Conservation (phyloP, 2,888 invertebrate genomes). For the Drosophila gaucha region DNA sequence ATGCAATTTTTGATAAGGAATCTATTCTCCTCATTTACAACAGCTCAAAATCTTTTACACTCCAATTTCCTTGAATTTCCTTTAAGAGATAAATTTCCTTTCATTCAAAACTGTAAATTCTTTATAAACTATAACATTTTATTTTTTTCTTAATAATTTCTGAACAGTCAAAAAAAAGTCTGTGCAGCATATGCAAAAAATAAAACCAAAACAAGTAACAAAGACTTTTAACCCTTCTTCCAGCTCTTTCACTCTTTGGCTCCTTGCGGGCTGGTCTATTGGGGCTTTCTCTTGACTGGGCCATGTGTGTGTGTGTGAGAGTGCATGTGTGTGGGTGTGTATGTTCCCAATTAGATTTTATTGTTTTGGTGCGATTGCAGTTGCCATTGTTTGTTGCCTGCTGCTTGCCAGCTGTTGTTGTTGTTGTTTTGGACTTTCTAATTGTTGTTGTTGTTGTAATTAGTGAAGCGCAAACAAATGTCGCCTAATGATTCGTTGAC, state of each 20-base stretch:
- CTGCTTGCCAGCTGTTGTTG: constrained; percentile 34
- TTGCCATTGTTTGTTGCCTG: constrained; percentile 59
- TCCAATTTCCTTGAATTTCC: not conserved
- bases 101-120: too few species aligned
- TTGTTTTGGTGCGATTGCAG: constrained; percentile 77
- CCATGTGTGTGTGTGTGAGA: constrained; percentile 18
- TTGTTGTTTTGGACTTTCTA: constrained; percentile 43
- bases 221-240: constrained; percentile 26
- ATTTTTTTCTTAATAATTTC: not conserved
- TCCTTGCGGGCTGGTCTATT: constrained; percentile 19
- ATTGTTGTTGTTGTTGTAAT: constrained; percentile 71
- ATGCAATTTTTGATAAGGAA: too few species aligned
- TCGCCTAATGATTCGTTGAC: constrained; percentile 77
- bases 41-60: too few species aligned
- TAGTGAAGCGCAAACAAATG: constrained; percentile 82
- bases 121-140: not conserved
- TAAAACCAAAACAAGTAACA: constrained; percentile 6
- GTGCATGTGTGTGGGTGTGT: constrained; percentile 43
- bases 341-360: constrained; percentile 81
- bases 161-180: constrained; percentile 2
- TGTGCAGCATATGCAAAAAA: constrained; percentile 4
- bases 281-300: constrained; percentile 27
- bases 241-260: constrained; percentile 11
- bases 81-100: too few species aligned
- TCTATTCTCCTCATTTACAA: too few species aligned